These are phyloP conservation scores for Eristalinus aeneus DNA, from an alignment of 2,888 invertebrate species.

Conservation along the genomic window DNA sequence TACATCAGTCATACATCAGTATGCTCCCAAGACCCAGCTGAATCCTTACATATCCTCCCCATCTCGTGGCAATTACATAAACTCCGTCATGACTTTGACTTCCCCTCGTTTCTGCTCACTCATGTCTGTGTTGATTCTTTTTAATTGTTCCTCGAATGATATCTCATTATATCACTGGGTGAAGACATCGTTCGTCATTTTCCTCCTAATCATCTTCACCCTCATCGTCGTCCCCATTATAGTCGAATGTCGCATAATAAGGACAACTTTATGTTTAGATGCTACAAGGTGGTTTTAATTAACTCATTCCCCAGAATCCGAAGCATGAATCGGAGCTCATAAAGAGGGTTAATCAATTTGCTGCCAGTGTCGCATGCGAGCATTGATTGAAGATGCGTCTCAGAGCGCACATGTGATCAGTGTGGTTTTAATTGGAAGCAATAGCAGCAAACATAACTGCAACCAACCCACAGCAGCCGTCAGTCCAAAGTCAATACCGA, in stretches of 20 bases:
- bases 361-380: background rate
- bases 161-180: background rate
- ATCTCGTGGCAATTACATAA: background rate
- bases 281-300: background rate
- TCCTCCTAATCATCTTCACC: background rate
- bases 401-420: background rate
- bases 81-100: background rate
- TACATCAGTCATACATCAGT: background rate
- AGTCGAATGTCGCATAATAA: background rate
- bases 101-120: background rate
- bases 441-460: background rate
- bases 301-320: background rate
- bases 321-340: background rate
- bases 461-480: background rate
- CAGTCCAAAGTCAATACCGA: background rate
- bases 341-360: background rate
- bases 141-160: background rate
- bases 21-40: background rate
- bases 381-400: constrained; percentile 18
- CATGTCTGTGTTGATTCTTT: background rate
- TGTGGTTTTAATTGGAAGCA: background rate
- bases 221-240: background rate
- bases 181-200: background rate
- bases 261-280: background rate
- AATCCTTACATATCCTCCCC: background rate